These are phyloP conservation scores for Drosophila rhopaloa DNA, from an alignment of 1,140 invertebrate genomes.

Conservation along the genomic window DNA sequence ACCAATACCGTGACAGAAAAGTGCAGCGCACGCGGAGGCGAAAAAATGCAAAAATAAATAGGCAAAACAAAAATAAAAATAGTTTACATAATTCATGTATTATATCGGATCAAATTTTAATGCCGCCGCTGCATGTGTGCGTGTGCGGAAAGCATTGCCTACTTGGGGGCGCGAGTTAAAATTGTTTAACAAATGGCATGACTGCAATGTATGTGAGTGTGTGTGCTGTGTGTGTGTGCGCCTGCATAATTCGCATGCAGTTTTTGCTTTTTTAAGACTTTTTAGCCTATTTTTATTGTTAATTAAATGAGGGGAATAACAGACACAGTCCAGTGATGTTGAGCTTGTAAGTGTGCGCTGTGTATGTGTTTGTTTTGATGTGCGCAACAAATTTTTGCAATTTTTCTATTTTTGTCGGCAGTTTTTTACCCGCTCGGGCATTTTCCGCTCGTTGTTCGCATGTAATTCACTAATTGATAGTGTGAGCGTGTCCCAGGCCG, in stretches of 20 bases:
- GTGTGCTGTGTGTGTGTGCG: constrained; percentile 27
- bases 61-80: constrained; percentile 76
- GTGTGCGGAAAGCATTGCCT: constrained; percentile 62
- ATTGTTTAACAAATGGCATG: constrained; percentile 81
- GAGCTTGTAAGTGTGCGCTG: constrained; percentile 15
- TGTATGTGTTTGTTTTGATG: constrained; percentile 27
- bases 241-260: constrained; percentile 62
- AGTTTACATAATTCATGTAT: constrained; percentile 82
- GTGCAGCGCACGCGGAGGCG: constrained; percentile 10
- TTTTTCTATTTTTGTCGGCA: constrained; percentile 71
- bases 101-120: constrained; percentile 82
- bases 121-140: constrained; percentile 30
- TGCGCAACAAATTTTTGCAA: constrained; percentile 57
- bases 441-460: constrained; percentile 75
- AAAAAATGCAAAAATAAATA: constrained; percentile 65
- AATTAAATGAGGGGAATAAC: constrained; percentile 80
- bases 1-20: constrained; percentile 66
- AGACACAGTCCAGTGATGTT: constrained; percentile 18
- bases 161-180: constrained; percentile 72
- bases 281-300: constrained; percentile 84
- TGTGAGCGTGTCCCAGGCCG: constrained; percentile 51
- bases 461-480: constrained; percentile 83
- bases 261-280: constrained; percentile 76
- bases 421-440: constrained; percentile 38
- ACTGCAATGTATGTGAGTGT: constrained; percentile 62